phyloP scores from a whole-genome alignment of 2,888 invertebrate species.

The Drosophila kuntzei region DNA sequence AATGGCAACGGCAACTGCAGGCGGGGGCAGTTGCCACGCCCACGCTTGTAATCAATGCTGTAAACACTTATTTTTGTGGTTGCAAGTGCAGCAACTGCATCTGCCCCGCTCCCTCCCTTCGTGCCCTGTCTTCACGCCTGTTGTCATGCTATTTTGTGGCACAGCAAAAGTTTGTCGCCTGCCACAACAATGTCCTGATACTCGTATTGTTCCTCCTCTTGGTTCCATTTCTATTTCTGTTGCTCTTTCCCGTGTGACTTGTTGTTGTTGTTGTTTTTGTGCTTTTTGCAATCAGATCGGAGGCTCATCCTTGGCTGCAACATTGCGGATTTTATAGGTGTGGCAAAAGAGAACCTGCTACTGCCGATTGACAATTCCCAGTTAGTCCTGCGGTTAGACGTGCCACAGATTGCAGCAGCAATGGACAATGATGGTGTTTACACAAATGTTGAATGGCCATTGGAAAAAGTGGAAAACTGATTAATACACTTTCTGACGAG shows the following conservation, averaged over 20 bases:
- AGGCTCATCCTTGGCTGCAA: constrained; percentile 38
- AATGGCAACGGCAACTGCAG: constrained; percentile 9
- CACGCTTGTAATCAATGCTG: constrained; percentile 78
- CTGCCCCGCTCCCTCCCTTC: neutral
- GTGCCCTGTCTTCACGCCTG: constrained; percentile 13
- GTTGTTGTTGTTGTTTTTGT: constrained; percentile 25
- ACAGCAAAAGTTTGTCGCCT: constrained; percentile 57
- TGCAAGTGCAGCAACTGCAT: constrained; percentile 43
- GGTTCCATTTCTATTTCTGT: neutral
- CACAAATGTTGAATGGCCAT: constrained; percentile 29
- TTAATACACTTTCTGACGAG: too few species aligned
- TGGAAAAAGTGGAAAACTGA: constrained; percentile 8
- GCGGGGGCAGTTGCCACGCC: constrained; percentile 29
- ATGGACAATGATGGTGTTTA: constrained; percentile 26
- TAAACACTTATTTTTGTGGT: constrained; percentile 82
- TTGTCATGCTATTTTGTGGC: constrained; percentile 62
- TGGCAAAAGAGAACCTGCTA: constrained; percentile 35
- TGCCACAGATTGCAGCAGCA: constrained; percentile 19
- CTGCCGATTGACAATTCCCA: constrained; percentile 20
- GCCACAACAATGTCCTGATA: constrained; percentile 47
- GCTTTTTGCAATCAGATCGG: constrained; percentile 53
- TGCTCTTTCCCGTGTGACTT: constrained; percentile 22
- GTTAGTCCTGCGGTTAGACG: constrained; percentile 28
- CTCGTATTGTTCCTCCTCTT: constrained; percentile 3
- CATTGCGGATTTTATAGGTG: constrained; percentile 54